Evolutionary conservation across 2,113 vertebrate genomes (phyloP).

Genomic region (Corythaixoides concolor): DNA sequence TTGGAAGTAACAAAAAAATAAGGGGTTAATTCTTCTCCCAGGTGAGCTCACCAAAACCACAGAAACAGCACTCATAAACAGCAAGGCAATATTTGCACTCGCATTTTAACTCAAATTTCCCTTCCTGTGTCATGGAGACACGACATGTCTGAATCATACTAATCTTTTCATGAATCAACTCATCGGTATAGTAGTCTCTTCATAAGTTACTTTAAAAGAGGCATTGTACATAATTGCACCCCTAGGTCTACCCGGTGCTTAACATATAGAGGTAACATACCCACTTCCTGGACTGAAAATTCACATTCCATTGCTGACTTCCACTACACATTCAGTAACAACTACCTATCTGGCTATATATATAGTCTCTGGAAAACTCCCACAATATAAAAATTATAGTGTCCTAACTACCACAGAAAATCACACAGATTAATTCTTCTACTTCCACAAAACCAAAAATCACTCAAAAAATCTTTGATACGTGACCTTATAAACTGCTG

Average conservation of each 20-base stretch:
- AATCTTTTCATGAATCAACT: background rate
- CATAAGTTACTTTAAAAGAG: background rate
- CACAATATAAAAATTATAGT: background rate
- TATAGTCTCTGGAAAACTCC: background rate
- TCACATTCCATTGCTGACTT: background rate
- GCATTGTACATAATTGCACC: background rate
- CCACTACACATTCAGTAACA: background rate
- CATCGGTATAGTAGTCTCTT: accelerated
- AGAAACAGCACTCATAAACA: background rate
- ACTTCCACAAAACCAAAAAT: background rate
- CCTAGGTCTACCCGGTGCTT: background rate
- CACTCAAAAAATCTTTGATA: background rate
- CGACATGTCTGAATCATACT: background rate
- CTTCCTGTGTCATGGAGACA: background rate
- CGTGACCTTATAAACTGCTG: background rate
- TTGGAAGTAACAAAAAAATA: background rate
- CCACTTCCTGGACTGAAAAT: background rate
- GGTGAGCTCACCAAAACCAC: background rate
- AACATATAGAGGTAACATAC: background rate
- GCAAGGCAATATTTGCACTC: background rate
- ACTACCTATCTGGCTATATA: background rate
- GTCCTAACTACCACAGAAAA: background rate
- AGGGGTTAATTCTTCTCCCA: background rate
- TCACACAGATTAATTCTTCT: background rate
- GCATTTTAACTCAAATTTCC: background rate